Percentiles rank a stretch among this genome's conserved stretches.
phyloP scores from a whole-genome alignment of 2,888 invertebrate genomes.

The Bruchidius siliquastri region DNA sequence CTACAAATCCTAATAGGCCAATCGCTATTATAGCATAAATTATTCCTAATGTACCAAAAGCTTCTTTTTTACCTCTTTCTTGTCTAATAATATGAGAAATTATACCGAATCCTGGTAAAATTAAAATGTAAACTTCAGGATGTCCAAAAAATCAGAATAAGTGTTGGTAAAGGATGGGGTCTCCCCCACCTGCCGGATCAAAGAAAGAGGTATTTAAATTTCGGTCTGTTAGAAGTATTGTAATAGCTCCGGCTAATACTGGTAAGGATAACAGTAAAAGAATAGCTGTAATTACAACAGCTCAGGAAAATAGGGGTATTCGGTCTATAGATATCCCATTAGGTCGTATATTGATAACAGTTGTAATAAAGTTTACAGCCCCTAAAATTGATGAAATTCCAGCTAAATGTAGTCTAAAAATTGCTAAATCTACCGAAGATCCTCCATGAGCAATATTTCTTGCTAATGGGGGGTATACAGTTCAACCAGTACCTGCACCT shows the following conservation, averaged over 20 bases:
- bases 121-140: conserved; percentile 76
- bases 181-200: conserved; percentile 75
- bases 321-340: conserved; percentile 57
- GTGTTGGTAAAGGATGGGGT: conserved; percentile 77
- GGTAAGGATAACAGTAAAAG: conserved; percentile 66
- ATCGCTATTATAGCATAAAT: conserved; percentile 66
- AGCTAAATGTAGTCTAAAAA: conserved; percentile 72
- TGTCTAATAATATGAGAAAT: conserved; percentile 73
- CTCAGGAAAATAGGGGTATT: conserved; percentile 69
- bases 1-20: conserved; percentile 79
- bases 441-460: conserved; percentile 11
- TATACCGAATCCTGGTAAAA: conserved; percentile 55
- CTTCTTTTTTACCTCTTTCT: conserved; percentile 54
- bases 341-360: conserved; percentile 67
- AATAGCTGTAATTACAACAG: conserved; percentile 61
- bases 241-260: conserved; percentile 75
- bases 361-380: conserved; percentile 75
- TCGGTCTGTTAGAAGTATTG: conserved; percentile 73
- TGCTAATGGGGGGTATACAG: conserved; percentile 34
- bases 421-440: conserved; percentile 60
- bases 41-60: conserved; percentile 11
- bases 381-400: conserved; percentile 70
- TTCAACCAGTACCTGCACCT: conserved; percentile 75
- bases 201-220: conserved; percentile 79
- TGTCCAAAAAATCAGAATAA: conserved; percentile 87